Conservation (phyloP, 2,797 vertebrate genomes). For the Sebastes kiyomatsui region DNA sequence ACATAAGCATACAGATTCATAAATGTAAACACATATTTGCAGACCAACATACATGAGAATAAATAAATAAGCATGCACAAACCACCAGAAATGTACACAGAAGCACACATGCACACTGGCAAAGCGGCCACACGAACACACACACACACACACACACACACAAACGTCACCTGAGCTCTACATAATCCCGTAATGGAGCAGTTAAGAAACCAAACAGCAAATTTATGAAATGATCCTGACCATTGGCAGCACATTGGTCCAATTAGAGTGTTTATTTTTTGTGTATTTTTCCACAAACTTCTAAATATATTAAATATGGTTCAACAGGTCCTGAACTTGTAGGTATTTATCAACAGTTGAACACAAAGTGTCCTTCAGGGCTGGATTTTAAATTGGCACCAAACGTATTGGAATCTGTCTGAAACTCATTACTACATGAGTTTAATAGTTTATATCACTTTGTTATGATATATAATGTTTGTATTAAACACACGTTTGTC, state of each 20-base stretch:
- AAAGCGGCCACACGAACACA: background rate
- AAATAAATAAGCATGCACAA: constrained; percentile 29
- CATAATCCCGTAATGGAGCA: constrained; percentile 60
- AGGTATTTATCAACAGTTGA: constrained; percentile 16
- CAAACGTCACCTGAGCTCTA: constrained; percentile 15
- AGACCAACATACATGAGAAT: constrained; percentile 4
- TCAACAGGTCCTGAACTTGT: constrained; percentile 14
- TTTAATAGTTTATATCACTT: constrained; percentile 4
- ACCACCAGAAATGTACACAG: constrained; percentile 2
- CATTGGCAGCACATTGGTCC: constrained; percentile 46
- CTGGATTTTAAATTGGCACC: constrained; percentile 12
- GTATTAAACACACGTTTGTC: background rate
- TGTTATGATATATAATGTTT: background rate
- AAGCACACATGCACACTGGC: background rate
- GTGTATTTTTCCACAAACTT: constrained; percentile 20
- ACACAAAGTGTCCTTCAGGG: constrained; percentile 2
- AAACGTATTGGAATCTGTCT: background rate
- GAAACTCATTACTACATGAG: constrained; percentile 18
- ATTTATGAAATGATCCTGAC: constrained; percentile 60
- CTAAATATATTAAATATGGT: constrained; percentile 36
- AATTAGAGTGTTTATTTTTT: constrained; percentile 55
- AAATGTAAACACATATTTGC: constrained; percentile 19
- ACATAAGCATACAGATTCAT: constrained; percentile 11
- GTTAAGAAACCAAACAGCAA: constrained; percentile 56
- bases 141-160: background rate